These are phyloP conservation scores for Erpetoichthys calabaricus DNA, from an alignment of 2,797 vertebrate species.

Conservation along the genomic window DNA sequence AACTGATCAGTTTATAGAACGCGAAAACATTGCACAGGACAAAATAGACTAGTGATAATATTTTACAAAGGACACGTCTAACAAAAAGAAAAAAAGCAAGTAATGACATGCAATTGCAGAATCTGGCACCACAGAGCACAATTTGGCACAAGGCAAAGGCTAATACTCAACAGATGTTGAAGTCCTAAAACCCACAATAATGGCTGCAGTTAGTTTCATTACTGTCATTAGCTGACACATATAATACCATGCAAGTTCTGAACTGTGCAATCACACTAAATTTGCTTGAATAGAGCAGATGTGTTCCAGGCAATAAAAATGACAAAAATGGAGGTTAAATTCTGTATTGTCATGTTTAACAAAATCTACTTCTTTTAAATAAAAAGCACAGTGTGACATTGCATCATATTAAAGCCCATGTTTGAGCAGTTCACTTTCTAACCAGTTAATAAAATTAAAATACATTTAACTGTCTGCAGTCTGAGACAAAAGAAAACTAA, in stretches of 20 bases:
- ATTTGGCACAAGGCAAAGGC: constrained; percentile 41
- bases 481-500: too few species aligned
- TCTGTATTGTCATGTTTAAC: constrained; percentile 22
- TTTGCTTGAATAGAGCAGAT: constrained; percentile 37
- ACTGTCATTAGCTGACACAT: constrained; percentile 33
- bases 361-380: neutral
- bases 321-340: constrained; percentile 28
- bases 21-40: too few species aligned
- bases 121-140: constrained; percentile 27
- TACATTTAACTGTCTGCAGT: too few species aligned
- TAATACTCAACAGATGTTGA: constrained; percentile 51
- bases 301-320: constrained; percentile 33
- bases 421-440: too few species aligned
- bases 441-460: too few species aligned
- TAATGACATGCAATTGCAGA: neutral
- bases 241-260: constrained; percentile 34
- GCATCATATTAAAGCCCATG: too few species aligned
- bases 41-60: too few species aligned
- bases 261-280: constrained; percentile 37
- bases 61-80: too few species aligned
- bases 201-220: constrained; percentile 42
- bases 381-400: too few species aligned
- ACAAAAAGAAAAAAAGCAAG: neutral
- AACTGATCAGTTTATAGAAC: too few species aligned
- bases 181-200: constrained; percentile 40